Evolutionary conservation across 2,797 vertebrate genomes (phyloP), one percentile per base, ranked within the genome.

Genomic region (Morus bassanus): DNA sequence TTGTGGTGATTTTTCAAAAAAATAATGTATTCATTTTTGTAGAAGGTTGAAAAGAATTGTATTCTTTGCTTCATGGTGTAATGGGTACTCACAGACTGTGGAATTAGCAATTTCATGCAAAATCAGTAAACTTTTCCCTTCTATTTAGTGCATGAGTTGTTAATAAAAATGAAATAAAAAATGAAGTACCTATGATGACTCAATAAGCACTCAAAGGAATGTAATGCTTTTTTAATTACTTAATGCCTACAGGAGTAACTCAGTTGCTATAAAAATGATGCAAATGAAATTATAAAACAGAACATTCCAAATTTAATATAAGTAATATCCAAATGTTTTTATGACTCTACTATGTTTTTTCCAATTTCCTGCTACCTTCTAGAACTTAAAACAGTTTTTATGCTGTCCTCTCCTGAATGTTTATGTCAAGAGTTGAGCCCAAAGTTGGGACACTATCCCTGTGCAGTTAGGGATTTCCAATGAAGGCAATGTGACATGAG

Each of bases 51-150:
- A 87, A 86, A 88, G 24, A 59, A 61, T 33, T 64, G n/a, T 37
- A 73, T 86, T 88, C 41, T 90, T 85, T 76, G 18, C 57, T 96
- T 91, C 93, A 96, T 85, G 84, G 81, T 93, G 37, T 50, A 87
- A 94, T 59, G 81, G 63, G 60, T 79, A 83, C 56, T 89, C 93
- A 95, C 13, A 74, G 72, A 87, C 77, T 95, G 88, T 95, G 77
- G 95, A 96, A 96, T 93, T 95, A 94, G 64, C 64, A 95, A 96
- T 96, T 91, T 92, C 75, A 95, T 88, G 60, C 39, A 74, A 96
- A 96, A 94, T 72, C 78, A 48, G 92, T 90, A 93, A 87, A 90
- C 51, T 90, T 95, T 87, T 61, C 18, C 54, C 14, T 70, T 77
- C 31, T 76, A 85, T 89, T 95, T 91, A 87, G 81, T 68, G 81